Evolutionary conservation across 2,113 vertebrate genomes (phyloP).

Genomic region (Pangasianodon gigas): DNA sequence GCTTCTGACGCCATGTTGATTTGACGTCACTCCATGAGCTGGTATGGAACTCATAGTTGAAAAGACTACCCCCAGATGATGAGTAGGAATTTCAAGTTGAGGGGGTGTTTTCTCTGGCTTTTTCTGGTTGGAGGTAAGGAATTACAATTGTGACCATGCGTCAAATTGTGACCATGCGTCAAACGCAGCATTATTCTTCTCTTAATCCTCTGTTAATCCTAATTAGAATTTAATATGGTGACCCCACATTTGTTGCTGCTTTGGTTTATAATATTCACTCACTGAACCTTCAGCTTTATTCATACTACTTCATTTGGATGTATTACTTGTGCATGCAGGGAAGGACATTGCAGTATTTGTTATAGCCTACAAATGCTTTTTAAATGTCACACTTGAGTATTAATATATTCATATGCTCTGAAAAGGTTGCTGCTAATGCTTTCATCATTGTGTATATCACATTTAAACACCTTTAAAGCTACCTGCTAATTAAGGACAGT

Average conservation of each 20-base stretch:
- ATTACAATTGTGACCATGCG: not conserved
- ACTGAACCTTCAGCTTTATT: conserved; percentile 31
- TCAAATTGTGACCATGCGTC: not conserved
- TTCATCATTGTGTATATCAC: conserved; percentile 31
- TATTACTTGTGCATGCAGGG: conserved; percentile 34
- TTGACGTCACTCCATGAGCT: not conserved
- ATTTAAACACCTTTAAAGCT: conserved; percentile 28
- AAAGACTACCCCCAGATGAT: not conserved
- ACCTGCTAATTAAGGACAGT: not conserved
- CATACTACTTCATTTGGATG: conserved; percentile 13
- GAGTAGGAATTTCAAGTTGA: not conserved
- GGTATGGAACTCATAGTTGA: not conserved
- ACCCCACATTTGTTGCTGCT: conserved; percentile 5
- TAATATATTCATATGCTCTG: conserved; percentile 57
- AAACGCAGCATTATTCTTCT: not conserved
- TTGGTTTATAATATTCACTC: conserved; percentile 1
- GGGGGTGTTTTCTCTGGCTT: not conserved
- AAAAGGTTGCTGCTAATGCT: conserved; percentile 54
- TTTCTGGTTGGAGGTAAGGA: not conserved
- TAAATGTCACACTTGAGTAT: conserved; percentile 58
- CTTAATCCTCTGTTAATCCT: not conserved
- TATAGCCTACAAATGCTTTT: conserved; percentile 52
- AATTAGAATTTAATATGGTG: conserved; percentile 3
- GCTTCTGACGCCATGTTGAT: not conserved
- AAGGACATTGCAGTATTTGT: conserved; percentile 47